Evolutionary conservation across 1,140 invertebrate genomes (phyloP).

Genomic region (Trachelipus rathkii): DNA sequence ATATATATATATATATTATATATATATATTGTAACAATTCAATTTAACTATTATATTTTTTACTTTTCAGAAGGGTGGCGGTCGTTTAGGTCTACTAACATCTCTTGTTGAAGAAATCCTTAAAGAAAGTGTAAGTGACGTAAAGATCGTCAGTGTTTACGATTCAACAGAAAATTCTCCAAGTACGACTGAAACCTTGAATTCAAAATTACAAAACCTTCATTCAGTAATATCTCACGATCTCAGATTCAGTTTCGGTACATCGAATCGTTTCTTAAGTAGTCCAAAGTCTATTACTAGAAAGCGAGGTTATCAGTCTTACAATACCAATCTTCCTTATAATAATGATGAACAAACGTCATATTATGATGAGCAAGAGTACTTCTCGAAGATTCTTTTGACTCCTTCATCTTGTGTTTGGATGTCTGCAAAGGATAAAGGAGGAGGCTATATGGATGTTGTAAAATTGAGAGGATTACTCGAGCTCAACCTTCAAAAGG

Average conservation of each 20-base stretch:
- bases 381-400: background rate
- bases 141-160: background rate
- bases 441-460: background rate
- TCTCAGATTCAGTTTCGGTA: background rate
- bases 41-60: background rate
- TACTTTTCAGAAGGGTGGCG: background rate
- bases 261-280: background rate
- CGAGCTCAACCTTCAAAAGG: conserved; percentile 4
- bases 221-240: background rate
- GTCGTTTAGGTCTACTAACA: background rate
- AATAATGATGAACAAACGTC: background rate
- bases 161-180: background rate
- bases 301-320: background rate
- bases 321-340: background rate
- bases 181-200: background rate
- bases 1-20: conserved; percentile 8
- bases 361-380: background rate
- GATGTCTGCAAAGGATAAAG: background rate
- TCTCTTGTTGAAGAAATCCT: background rate
- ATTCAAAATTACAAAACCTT: background rate
- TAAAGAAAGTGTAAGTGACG: background rate
- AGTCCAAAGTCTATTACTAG: background rate
- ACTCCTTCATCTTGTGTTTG: background rate
- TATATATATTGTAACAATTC: too few relatives aligned
- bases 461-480: background rate